Evolutionary conservation across 1,140 invertebrate genomes (phyloP), one percentile per base, ranked within the genome.

Genomic region (Dermatophagoides farinae): DNA sequence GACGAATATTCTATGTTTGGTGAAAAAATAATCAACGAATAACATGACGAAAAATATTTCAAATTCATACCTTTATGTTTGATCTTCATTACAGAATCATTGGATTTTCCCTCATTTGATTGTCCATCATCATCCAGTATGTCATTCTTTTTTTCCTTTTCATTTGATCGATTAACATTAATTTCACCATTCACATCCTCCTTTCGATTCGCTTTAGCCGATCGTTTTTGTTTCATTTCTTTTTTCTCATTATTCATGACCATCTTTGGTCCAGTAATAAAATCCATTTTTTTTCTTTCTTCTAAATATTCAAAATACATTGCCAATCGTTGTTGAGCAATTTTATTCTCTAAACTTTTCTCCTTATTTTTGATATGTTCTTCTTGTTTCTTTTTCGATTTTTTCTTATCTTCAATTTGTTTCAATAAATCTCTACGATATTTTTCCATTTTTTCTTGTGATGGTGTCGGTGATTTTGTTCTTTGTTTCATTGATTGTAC

Each of bases 371-470:
- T n/a, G 5, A 44, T 22, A 0, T 25, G 41, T 49, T 44, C 22
- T 37, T 31, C 43, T 25, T 54, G 23, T 18, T 25, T 10, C 38
- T 54, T 18, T 40, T 61, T 47, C 8, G 9, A 22, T 12, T 5
- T 41, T 31, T 63, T 51, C 18, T 63, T 63, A 11, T 63, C 62
- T 61, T 62, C 55, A 41, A 58, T 58, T 43, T 62, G 61, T 25
- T 53, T 52, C 1, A 50, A 18, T 11, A 62, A 18, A 18, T 62
- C 61, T 37, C 46, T 14, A 0, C 55, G 22, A 39, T 62, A 62
- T 18, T 58, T 37, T 6, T 22, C 46, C 20, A 37, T 51, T 47
- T 51, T 58, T 12, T 40, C 18, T 20, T 51, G 58, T 38, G 16
- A 39, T 22, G 49, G 31, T 31, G 2, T 31, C 31, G 31, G 8